Percentiles rank a stretch among this genome's conserved stretches.
Conservation (phyloP, 2,888 invertebrate species). For the Halictus ligatus region DNA sequence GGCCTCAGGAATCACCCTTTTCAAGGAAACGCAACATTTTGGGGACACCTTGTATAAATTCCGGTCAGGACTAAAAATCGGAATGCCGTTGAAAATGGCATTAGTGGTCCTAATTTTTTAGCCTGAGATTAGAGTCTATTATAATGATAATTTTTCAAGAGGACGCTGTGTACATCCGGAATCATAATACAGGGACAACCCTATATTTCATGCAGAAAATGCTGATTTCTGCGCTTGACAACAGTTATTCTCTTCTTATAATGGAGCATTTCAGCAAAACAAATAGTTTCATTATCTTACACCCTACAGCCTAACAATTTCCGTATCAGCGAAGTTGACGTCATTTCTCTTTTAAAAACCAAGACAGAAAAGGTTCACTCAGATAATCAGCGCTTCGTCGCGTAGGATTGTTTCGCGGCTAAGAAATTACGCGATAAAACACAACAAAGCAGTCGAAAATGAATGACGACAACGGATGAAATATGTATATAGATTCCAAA, state of each 20-base stretch:
- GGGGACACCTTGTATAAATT: no score
- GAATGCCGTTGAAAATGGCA: no score
- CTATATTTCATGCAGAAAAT: neutral
- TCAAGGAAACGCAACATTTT: no score
- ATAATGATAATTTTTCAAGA: neutral
- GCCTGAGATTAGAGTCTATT: no score
- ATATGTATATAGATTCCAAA: conserved; percentile 10
- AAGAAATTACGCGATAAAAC: conserved; percentile 36
- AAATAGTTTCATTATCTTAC: neutral
- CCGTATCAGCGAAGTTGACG: neutral
- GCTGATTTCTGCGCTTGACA: neutral
- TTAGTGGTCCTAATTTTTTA: no score
- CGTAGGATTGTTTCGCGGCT: neutral
- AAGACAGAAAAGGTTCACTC: neutral
- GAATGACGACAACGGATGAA: neutral
- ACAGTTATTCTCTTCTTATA: neutral
- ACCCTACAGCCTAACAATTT: neutral
- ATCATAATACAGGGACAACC: no score
- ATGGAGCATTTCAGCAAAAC: neutral
- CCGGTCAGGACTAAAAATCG: no score
- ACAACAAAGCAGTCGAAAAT: conserved; percentile 6
- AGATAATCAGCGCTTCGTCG: neutral
- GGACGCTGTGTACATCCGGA: neutral
- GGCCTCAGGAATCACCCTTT: no score
- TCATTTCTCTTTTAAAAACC: neutral